These are phyloP conservation scores for Volucella inanis DNA, from an alignment of 2,888 invertebrate genomes.

Conservation along the genomic window DNA sequence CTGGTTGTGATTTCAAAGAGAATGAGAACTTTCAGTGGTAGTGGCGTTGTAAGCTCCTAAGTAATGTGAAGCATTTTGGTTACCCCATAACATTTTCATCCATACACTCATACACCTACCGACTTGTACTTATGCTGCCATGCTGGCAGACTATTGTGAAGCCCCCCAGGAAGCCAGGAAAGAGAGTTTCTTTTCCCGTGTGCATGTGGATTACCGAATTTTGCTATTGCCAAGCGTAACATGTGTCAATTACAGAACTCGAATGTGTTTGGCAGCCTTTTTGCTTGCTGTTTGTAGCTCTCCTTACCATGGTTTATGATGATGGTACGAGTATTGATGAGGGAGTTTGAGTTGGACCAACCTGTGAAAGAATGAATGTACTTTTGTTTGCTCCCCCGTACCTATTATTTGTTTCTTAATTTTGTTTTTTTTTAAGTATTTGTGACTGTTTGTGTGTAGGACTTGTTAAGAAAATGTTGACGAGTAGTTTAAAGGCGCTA, in stretches of 20 bases:
- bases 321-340: slow-evolving; percentile 19
- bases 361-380: slow-evolving; percentile 37
- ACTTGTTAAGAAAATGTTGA: too few relatives aligned
- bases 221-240: slow-evolving; percentile 80
- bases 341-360: background rate
- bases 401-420: slow-evolving; percentile 29
- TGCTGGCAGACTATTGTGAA: background rate
- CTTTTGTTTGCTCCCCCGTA: slow-evolving; percentile 14
- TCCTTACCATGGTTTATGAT: background rate
- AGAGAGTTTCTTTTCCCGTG: slow-evolving; percentile 40
- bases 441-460: slow-evolving; percentile 15
- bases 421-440: slow-evolving; percentile 36
- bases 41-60: slow-evolving; percentile 33
- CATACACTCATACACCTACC: too few relatives aligned
- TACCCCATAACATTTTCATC: background rate
- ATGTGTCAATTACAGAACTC: slow-evolving; percentile 81
- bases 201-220: slow-evolving; percentile 49
- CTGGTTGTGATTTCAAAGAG: slow-evolving; percentile 83
- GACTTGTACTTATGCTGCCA: background rate
- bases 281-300: slow-evolving; percentile 35
- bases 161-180: slow-evolving; percentile 43
- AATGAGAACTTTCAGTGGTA: slow-evolving; percentile 46
- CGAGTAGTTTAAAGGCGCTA: too few relatives aligned
- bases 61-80: slow-evolving; percentile 11
- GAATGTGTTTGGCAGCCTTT: slow-evolving; percentile 64